phyloP scores from a whole-genome alignment of 2,888 invertebrate genomes.

The Netelia virgata region DNA sequence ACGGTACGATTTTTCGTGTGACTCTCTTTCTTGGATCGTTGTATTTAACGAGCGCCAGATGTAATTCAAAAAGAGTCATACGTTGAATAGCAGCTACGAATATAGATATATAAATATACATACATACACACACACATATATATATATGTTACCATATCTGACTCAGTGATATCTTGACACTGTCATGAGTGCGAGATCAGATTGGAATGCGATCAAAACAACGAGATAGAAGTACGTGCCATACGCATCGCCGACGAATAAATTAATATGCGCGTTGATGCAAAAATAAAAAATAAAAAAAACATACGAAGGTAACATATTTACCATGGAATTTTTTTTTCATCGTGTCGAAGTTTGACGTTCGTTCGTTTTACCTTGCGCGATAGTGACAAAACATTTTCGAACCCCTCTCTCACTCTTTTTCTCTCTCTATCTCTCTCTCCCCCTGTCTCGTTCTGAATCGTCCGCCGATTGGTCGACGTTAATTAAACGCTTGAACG shows the following conservation, averaged over 20 bases:
- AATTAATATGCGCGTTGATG: neutral
- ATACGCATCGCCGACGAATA: neutral
- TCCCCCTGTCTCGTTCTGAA: slow-evolving; percentile 4
- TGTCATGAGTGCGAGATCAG: slow-evolving; percentile 4
- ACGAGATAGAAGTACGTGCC: neutral
- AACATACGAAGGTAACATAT: neutral
- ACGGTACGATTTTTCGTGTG: slow-evolving; percentile 21
- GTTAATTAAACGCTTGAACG: slow-evolving; percentile 60
- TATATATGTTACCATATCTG: neutral
- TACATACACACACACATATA: neutral
- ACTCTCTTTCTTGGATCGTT: neutral
- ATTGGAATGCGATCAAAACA: slow-evolving; percentile 61
- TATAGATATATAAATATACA: neutral
- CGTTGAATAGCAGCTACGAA: neutral
- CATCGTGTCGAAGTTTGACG: neutral
- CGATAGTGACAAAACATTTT: neutral
- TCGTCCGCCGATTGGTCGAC: slow-evolving; percentile 32
- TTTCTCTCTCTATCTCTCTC: slow-evolving; percentile 2
- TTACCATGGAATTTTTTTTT: slow-evolving; percentile 23
- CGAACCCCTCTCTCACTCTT: neutral
- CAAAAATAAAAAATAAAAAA: neutral
- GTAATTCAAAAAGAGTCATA: neutral
- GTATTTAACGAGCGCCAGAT: slow-evolving; percentile 34
- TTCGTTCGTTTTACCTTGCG: neutral
- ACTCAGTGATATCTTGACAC: slow-evolving; percentile 1